Evolutionary conservation across 2,888 invertebrate genomes (phyloP).

Genomic region (Troides aeacus): DNA sequence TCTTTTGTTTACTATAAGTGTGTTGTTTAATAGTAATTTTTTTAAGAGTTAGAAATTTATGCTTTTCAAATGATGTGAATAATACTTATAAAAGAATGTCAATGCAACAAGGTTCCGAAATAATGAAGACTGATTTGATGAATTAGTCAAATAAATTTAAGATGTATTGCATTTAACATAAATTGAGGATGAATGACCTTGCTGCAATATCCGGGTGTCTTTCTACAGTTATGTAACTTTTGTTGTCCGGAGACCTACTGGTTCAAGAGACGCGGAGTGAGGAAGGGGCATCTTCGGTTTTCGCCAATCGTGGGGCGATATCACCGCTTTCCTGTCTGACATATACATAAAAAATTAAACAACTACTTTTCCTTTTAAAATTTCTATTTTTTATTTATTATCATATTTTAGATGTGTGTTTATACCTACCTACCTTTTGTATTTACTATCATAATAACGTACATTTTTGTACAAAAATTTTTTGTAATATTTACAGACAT

Average conservation of each 20-base stretch:
- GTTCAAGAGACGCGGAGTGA: constrained; percentile 34
- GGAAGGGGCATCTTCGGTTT: constrained; percentile 24
- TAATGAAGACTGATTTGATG: not conserved
- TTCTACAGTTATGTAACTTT: constrained; percentile 55
- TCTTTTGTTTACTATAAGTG: not conserved
- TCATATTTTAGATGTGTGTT: not conserved
- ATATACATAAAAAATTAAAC: constrained; percentile 4
- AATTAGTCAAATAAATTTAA: not conserved
- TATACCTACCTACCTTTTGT: not conserved
- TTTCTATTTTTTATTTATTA: not conserved
- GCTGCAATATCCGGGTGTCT: constrained; percentile 67
- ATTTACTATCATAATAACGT: too few species aligned
- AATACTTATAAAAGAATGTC: not conserved
- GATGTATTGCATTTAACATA: not conserved
- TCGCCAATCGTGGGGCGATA: constrained; percentile 18
- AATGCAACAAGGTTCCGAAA: not conserved
- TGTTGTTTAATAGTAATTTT: not conserved
- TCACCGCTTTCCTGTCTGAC: constrained; percentile 11
- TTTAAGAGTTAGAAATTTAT: not conserved
- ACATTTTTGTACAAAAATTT: too few species aligned
- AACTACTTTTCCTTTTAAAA: not conserved
- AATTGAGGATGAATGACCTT: constrained; percentile 56
- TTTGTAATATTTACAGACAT: too few species aligned
- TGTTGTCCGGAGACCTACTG: constrained; percentile 44
- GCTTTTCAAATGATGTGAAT: not conserved